Evolutionary conservation across 1,140 invertebrate species (phyloP).

Genomic region (Lordiphosa stackelbergi): DNA sequence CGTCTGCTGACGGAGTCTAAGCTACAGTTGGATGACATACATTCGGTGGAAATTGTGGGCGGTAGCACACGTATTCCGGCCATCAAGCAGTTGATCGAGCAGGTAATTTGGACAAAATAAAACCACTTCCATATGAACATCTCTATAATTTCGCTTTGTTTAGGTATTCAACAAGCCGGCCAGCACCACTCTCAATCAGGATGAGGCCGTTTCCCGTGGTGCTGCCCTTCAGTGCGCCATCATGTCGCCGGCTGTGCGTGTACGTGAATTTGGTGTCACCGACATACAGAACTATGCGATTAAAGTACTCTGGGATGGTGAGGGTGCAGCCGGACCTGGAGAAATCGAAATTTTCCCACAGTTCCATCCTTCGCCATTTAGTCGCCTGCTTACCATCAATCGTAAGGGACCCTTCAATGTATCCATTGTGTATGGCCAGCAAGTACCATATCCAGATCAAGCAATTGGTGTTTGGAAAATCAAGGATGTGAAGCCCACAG

Average conservation of each 20-base stretch:
- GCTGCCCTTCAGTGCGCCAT: slow-evolving; percentile 98
- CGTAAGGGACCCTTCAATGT: slow-evolving; percentile 91
- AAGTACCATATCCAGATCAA: slow-evolving; percentile 85
- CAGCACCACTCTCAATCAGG: slow-evolving; percentile 97
- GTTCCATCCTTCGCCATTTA: slow-evolving; percentile 94
- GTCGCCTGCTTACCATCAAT: slow-evolving; percentile 95
- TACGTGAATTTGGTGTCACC: slow-evolving; percentile 94
- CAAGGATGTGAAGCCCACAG: slow-evolving; percentile 88
- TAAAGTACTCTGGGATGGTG: slow-evolving; percentile 88
- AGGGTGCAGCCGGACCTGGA: slow-evolving; percentile 82
- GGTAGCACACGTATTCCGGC: slow-evolving; percentile 96
- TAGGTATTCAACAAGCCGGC: slow-evolving; percentile 88
- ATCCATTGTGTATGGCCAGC: slow-evolving; percentile 87
- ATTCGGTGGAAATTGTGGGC: slow-evolving; percentile 97
- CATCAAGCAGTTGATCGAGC: slow-evolving; percentile 92
- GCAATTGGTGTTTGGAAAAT: slow-evolving; percentile 93
- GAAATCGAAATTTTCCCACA: slow-evolving; percentile 89
- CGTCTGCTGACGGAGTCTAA: slow-evolving; percentile 87
- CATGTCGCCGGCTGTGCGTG: slow-evolving; percentile 95
- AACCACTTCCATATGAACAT: neutral
- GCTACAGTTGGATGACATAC: slow-evolving; percentile 89
- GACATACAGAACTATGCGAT: slow-evolving; percentile 96
- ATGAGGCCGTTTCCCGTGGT: slow-evolving; percentile 97
- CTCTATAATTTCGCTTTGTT: neutral
- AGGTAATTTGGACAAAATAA: slow-evolving; percentile 65